Evolutionary conservation across 2,113 vertebrate species (phyloP).

Genomic region (Corapipo altera): DNA sequence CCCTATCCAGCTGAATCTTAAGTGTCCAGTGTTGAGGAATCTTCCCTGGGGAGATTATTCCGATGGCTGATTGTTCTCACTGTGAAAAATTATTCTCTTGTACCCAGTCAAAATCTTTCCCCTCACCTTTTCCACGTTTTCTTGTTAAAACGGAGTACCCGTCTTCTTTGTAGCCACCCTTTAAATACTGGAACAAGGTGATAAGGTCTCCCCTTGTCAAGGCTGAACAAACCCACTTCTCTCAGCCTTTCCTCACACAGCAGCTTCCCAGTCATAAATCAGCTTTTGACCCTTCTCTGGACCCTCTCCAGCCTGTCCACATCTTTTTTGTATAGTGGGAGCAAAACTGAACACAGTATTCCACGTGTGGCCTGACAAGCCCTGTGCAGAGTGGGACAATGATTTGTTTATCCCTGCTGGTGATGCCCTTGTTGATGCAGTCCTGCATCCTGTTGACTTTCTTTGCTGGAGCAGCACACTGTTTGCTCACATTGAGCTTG

Average conservation of each 20-base stretch:
- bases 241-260: not conserved
- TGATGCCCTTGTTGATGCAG: not conserved
- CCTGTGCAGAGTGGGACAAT: not conserved
- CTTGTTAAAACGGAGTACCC: not conserved
- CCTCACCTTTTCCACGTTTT: not conserved
- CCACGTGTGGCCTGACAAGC: not conserved
- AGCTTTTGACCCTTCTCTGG: not conserved
- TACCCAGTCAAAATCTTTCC: not conserved
- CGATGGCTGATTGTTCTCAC: not conserved
- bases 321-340: too few species aligned
- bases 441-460: not conserved
- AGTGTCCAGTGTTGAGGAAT: not conserved
- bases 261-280: not conserved
- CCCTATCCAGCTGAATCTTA: not conserved
- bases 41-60: not conserved
- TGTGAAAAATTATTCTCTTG: not conserved
- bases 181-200: not conserved
- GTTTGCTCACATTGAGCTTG: fast-evolving
- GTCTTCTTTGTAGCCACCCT: not conserved
- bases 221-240: not conserved
- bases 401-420: not conserved
- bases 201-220: not conserved
- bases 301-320: not conserved
- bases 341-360: not conserved
- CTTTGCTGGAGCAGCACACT: not conserved